Evolutionary conservation across 2,113 vertebrate genomes (phyloP).

Genomic region (Thalassoma bifasciatum): DNA sequence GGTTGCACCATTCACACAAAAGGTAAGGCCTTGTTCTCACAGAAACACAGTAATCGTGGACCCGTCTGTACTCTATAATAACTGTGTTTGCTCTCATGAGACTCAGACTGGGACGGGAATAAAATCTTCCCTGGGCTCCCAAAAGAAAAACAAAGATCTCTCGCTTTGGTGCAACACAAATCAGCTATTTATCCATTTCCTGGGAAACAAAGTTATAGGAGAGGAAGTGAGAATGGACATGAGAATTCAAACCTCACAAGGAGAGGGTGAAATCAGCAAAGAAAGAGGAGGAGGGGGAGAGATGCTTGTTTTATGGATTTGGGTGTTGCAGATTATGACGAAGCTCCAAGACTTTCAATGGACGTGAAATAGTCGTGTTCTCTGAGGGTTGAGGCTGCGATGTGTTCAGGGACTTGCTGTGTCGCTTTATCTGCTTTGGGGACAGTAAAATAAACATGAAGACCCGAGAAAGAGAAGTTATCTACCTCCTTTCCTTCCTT

Average conservation of each 20-base stretch:
- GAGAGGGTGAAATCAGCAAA: constrained; percentile 5
- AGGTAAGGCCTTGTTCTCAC: constrained; percentile 44
- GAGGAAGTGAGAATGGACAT: not conserved
- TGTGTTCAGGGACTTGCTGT: constrained; percentile 35
- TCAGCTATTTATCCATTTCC: constrained; percentile 47
- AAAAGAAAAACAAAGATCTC: constrained; percentile 47
- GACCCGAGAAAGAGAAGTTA: constrained; percentile 15
- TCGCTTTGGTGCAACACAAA: constrained; percentile 40
- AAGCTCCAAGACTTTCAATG: not conserved
- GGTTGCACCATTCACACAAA: constrained; percentile 55
- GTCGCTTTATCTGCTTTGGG: constrained; percentile 40
- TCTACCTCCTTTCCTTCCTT: constrained; percentile 54
- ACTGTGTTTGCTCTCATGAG: constrained; percentile 46
- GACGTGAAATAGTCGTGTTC: constrained; percentile 36
- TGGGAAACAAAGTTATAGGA: constrained; percentile 45
- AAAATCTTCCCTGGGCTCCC: constrained; percentile 39
- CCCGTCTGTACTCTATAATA: constrained; percentile 38
- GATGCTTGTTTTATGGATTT: not conserved
- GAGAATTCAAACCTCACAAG: constrained; percentile 17
- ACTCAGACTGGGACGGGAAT: constrained; percentile 32
- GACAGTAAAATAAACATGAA: constrained; percentile 60
- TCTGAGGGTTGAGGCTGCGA: constrained; percentile 2
- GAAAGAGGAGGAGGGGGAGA: not conserved
- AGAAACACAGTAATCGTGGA: constrained; percentile 48
- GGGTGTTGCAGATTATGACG: not conserved